Conservation (phyloP, 2,797 vertebrate species). For the Pangasius larnaudii region DNA sequence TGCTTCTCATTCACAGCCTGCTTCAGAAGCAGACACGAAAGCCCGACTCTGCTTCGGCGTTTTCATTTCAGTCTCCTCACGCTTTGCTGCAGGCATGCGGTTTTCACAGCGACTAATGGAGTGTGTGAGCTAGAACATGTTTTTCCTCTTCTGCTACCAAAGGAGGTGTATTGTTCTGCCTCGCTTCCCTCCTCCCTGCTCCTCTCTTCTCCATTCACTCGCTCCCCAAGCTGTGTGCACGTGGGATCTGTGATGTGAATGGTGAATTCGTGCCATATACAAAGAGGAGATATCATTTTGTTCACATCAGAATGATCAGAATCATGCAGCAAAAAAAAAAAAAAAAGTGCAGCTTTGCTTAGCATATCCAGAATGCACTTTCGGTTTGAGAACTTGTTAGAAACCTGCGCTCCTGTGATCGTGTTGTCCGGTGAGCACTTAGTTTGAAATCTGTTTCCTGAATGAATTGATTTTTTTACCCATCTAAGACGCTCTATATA, state of each 20-base stretch:
- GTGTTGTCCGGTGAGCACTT: not conserved
- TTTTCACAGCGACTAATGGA: conserved; percentile 3
- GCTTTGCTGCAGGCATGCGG: conserved; percentile 1
- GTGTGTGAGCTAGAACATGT: not conserved
- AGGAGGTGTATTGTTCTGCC: conserved; percentile 1
- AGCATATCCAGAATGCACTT: not conserved
- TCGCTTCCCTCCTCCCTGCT: not conserved
- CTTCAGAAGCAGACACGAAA: not conserved
- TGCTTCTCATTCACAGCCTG: not conserved
- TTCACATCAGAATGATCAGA: not conserved
- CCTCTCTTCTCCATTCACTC: not conserved
- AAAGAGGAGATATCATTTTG: not conserved
- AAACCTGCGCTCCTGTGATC: not conserved
- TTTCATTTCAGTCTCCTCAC: conserved; percentile 10
- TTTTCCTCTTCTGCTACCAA: conserved; percentile 13
- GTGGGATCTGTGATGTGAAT: not conserved
- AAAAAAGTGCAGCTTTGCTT: not conserved
- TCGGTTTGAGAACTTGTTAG: not conserved
- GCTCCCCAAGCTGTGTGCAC: not conserved
- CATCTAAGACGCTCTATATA: too few relatives aligned
- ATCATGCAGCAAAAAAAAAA: too few relatives aligned
- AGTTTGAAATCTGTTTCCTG: not conserved
- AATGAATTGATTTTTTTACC: not conserved
- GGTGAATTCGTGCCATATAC: not conserved
- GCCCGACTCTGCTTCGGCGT: not conserved